Conservation (phyloP, 2,888 invertebrate genomes). For the Coelinius sp. region DNA sequence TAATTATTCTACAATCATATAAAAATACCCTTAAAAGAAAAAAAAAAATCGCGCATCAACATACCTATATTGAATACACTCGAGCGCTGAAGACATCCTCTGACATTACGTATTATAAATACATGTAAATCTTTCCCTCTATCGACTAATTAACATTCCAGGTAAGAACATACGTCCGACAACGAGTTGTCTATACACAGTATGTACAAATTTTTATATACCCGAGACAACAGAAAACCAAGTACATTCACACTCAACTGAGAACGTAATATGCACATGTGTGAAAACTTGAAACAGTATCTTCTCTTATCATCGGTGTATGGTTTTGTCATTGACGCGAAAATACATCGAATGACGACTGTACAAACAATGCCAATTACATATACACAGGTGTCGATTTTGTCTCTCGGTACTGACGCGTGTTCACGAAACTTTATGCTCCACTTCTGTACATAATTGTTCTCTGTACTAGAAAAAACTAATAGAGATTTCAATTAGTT, state of each 20-base stretch:
- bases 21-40: background rate
- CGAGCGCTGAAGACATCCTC: conserved; percentile 27
- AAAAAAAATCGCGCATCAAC: too few relatives aligned
- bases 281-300: background rate
- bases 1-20: background rate
- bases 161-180: conserved; percentile 37
- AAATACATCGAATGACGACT: conserved; percentile 51
- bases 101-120: conserved; percentile 35
- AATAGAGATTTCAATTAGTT: background rate
- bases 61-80: conserved; percentile 19
- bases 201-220: conserved; percentile 16
- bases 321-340: conserved; percentile 39
- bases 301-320: conserved; percentile 33
- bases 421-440: background rate
- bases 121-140: conserved; percentile 40
- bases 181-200: conserved; percentile 20
- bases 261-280: conserved; percentile 16
- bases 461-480: background rate
- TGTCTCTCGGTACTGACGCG: conserved; percentile 33
- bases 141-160: conserved; percentile 62
- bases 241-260: conserved; percentile 35
- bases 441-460: background rate
- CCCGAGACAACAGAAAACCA: conserved; percentile 29
- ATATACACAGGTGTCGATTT: conserved; percentile 65
- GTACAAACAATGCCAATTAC: conserved; percentile 67